phyloP scores from a whole-genome alignment of 2,888 invertebrate species.

The Mesochorus sp. region DNA sequence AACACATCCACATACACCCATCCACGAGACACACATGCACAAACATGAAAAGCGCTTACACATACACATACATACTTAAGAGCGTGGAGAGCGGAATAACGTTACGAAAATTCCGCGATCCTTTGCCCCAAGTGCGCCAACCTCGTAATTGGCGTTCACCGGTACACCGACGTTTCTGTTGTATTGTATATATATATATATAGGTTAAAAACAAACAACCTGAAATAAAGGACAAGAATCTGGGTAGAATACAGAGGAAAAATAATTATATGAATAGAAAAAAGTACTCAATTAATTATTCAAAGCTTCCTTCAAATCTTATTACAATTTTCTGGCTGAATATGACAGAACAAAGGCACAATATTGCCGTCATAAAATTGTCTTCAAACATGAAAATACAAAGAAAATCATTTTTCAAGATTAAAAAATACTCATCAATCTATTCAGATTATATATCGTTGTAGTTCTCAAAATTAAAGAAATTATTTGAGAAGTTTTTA shows the following conservation, averaged over 20 bases:
- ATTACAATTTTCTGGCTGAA: too few species aligned
- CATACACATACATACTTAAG: too few species aligned
- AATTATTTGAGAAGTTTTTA: too few species aligned
- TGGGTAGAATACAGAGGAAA: slow-evolving; percentile 1
- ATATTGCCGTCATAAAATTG: too few species aligned
- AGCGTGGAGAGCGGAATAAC: slow-evolving; percentile 20
- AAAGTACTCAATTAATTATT: neutral
- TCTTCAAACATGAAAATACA: too few species aligned
- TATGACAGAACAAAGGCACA: too few species aligned
- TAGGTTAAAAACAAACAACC: neutral
- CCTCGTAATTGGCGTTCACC: slow-evolving; percentile 58
- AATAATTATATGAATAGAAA: neutral
- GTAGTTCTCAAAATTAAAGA: too few species aligned
- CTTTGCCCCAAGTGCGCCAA: slow-evolving; percentile 58
- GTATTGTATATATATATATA: neutral
- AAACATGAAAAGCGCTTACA: slow-evolving; percentile 7
- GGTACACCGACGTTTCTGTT: neutral
- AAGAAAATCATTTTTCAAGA: too few species aligned
- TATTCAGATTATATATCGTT: too few species aligned
- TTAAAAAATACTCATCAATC: too few species aligned
- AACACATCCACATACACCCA: neutral
- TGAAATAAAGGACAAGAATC: slow-evolving; percentile 1
- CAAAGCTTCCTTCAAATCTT: too few species aligned
- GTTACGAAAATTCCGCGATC: slow-evolving; percentile 55
- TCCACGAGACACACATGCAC: neutral